These are phyloP conservation scores for Bambusicola thoracicus DNA, from an alignment of 2,113 vertebrate genomes.

Conservation along the genomic window DNA sequence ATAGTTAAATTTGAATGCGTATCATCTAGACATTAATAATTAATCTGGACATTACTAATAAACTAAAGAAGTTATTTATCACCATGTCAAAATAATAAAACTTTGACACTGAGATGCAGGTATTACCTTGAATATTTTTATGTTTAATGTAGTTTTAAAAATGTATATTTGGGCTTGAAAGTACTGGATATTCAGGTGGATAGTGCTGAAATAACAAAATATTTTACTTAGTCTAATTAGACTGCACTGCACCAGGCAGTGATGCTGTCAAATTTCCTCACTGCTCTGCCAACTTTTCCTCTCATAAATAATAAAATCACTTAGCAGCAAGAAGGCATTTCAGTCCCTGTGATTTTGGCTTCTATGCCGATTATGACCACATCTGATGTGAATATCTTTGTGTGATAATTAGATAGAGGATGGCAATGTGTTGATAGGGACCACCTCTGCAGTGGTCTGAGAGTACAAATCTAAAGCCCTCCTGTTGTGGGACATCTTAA, in stretches of 20 bases:
- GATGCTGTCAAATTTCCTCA: not conserved
- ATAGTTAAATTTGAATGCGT: not conserved
- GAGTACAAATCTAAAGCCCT: not conserved
- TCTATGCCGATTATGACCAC: not conserved
- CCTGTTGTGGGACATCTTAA: not conserved
- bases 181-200: not conserved
- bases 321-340: not conserved
- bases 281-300: not conserved
- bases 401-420: not conserved
- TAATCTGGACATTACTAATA: not conserved
- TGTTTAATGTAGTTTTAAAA: not conserved
- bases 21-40: not conserved
- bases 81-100: not conserved
- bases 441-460: not conserved
- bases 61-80: not conserved
- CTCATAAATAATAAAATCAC: not conserved
- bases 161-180: not conserved
- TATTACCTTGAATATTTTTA: not conserved
- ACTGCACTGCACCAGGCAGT: not conserved
- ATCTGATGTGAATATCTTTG: not conserved
- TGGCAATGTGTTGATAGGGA: fast-evolving
- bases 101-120: not conserved
- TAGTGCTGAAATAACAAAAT: not conserved
- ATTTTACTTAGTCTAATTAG: not conserved
- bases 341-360: not conserved